These are phyloP conservation scores for Pasiphila rectangulata DNA, from an alignment of 2,888 invertebrate genomes.

Conservation along the genomic window DNA sequence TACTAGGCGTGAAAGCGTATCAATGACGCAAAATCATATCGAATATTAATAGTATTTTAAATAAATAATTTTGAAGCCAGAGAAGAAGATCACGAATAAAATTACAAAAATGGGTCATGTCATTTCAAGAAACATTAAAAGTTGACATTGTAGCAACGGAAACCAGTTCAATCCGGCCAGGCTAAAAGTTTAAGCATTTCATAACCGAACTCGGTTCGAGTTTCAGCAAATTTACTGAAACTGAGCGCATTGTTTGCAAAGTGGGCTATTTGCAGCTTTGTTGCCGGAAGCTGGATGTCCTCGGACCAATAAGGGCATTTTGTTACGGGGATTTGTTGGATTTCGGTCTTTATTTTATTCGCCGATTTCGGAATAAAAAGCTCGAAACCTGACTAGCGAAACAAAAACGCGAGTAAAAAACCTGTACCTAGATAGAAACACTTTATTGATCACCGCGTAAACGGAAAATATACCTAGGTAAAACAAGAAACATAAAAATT, in stretches of 20 bases:
- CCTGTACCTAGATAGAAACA: no score
- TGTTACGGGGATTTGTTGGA: conserved; percentile 20
- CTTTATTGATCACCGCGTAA: no score
- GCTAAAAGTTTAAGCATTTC: conserved; percentile 35
- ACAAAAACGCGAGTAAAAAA: neutral
- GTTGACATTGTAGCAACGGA: conserved; percentile 26
- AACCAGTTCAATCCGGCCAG: conserved; percentile 22
- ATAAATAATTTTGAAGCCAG: no score
- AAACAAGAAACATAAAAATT: no score
- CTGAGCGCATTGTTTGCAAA: conserved; percentile 40
- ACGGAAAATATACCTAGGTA: no score
- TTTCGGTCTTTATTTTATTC: conserved; percentile 15
- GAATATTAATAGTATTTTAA: no score
- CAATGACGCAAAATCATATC: no score
- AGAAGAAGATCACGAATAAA: no score
- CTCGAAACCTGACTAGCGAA: neutral
- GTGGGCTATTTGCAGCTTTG: conserved; percentile 40
- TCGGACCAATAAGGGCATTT: conserved; percentile 29
- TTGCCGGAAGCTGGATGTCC: conserved; percentile 32
- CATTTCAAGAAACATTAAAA: conserved; percentile 21
- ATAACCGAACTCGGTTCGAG: conserved; percentile 30
- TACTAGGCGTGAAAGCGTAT: no score
- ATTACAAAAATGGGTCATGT: neutral
- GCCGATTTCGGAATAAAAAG: neutral
- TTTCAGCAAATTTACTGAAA: conserved; percentile 41